phyloP scores from a whole-genome alignment of 2,888 invertebrate genomes.

The Drosophila stalkeri region DNA sequence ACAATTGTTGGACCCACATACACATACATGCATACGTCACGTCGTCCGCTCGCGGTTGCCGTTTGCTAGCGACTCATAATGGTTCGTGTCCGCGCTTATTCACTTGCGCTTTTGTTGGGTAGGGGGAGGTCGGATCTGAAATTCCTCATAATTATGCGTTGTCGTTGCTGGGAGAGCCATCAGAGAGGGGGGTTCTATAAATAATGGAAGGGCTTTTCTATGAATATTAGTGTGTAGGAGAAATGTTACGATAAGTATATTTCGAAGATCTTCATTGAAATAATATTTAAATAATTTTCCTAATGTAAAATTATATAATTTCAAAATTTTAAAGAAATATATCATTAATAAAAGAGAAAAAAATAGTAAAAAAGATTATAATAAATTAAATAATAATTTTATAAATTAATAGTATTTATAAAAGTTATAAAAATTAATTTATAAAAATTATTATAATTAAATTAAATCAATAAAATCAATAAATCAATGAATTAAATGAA shows the following conservation, averaged over 20 bases:
- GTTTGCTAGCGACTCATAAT: constrained; percentile 14
- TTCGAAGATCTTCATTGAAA: no score
- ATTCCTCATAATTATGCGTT: constrained; percentile 70
- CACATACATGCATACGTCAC: constrained; percentile 39
- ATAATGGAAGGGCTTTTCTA: background rate
- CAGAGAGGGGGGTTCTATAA: constrained; percentile 10
- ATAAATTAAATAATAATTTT: no score
- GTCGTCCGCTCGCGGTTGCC: constrained; percentile 12
- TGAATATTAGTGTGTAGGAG: background rate
- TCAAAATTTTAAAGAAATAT: background rate
- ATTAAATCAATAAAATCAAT: no score
- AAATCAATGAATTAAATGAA: no score
- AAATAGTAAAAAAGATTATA: no score
- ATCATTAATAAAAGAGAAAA: background rate
- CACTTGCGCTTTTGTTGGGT: constrained; percentile 68
- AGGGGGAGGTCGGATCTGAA: constrained; percentile 19
- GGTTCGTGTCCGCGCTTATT: constrained; percentile 71
- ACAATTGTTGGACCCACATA: constrained; percentile 48
- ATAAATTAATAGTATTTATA: no score
- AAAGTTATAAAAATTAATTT: no score
- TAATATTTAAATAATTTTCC: no score
- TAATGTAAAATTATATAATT: background rate
- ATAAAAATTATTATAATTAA: no score
- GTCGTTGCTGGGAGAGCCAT: constrained; percentile 20
- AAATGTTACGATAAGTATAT: no score